Percentiles rank a stretch among this genome's conserved stretches.
Evolutionary conservation across 2,888 invertebrate species (phyloP).

Genomic region (Andrena trimmerana): DNA sequence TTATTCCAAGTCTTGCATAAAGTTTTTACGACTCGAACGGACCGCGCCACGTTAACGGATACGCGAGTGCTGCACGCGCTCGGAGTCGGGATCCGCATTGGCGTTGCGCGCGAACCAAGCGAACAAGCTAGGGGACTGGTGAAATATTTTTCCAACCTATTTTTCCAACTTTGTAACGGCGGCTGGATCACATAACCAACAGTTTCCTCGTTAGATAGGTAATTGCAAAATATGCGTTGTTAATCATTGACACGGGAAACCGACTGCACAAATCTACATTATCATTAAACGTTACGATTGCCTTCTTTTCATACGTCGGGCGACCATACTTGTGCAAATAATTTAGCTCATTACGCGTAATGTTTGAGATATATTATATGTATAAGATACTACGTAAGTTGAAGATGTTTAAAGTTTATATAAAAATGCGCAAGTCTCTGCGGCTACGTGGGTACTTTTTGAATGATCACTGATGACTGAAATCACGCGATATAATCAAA

Average conservation of each 20-base stretch:
- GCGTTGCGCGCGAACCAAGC: conserved; percentile 6
- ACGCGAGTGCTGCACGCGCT: conserved; percentile 8
- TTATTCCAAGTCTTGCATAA: conserved; percentile 59
- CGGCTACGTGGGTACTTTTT: conserved; percentile 68
- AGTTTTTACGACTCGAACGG: conserved; percentile 47
- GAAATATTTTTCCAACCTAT: conserved; percentile 75
- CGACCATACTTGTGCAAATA: conserved; percentile 61
- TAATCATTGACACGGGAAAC: conserved; percentile 51
- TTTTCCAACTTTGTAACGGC: conserved; percentile 81
- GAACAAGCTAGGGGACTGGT: conserved; percentile 44
- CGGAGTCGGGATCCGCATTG: not conserved
- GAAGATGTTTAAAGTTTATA: conserved; percentile 76
- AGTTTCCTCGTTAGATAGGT: conserved; percentile 64
- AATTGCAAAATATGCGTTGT: conserved; percentile 47
- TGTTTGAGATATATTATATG: conserved; percentile 59
- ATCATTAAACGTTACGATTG: conserved; percentile 68
- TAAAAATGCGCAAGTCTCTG: conserved; percentile 62
- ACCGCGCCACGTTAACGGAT: conserved; percentile 37
- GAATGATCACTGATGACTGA: conserved; percentile 76
- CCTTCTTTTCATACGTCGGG: conserved; percentile 72
- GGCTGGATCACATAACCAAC: conserved; percentile 55
- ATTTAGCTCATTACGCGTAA: conserved; percentile 55
- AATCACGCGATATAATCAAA: conserved; percentile 66
- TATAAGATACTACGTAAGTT: conserved; percentile 69
- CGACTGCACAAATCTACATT: conserved; percentile 75